A percentile compares a stretch with the other conserved stretches of the same genome.
phyloP scores from a whole-genome alignment of 2,113 vertebrate species.

The Willisornis vidua region DNA sequence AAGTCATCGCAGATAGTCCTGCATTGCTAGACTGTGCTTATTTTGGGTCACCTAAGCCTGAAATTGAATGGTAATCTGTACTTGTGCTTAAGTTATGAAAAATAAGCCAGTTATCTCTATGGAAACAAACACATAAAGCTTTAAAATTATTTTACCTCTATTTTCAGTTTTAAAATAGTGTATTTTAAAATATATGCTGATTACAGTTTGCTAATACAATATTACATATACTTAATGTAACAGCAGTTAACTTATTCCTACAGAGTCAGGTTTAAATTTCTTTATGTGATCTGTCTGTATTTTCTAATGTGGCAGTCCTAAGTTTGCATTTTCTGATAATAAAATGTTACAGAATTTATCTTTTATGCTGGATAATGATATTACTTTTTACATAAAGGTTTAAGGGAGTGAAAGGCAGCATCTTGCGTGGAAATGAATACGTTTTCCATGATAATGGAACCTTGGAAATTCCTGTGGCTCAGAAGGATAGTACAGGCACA shows the following conservation, averaged over 20 bases:
- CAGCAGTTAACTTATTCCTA: background rate
- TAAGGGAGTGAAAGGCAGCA: constrained; percentile 85
- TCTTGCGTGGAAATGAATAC: constrained; percentile 84
- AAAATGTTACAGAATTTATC: background rate
- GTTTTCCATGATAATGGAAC: constrained; percentile 89
- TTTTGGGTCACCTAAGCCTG: constrained; percentile 93
- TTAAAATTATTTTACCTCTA: background rate
- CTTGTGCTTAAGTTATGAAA: background rate
- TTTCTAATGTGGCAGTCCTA: background rate
- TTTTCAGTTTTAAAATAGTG: background rate
- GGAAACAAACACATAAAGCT: background rate
- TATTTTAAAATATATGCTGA: background rate
- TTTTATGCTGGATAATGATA: background rate
- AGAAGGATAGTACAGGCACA: constrained; percentile 81
- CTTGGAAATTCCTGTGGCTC: constrained; percentile 87
- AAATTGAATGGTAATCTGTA: constrained; percentile 87
- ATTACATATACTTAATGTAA: background rate
- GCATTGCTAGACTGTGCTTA: constrained; percentile 87
- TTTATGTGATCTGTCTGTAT: background rate
- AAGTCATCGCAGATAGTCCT: constrained; percentile 86
- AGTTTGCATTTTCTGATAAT: background rate
- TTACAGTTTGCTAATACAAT: rapidly evolving
- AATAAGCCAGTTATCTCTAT: background rate
- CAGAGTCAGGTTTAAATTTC: background rate
- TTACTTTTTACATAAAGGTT: constrained; percentile 81